Percentiles rank a stretch among this genome's conserved stretches.
phyloP scores from a whole-genome alignment of 1,140 invertebrate species.

The Ceratoteleas bidentatus region DNA sequence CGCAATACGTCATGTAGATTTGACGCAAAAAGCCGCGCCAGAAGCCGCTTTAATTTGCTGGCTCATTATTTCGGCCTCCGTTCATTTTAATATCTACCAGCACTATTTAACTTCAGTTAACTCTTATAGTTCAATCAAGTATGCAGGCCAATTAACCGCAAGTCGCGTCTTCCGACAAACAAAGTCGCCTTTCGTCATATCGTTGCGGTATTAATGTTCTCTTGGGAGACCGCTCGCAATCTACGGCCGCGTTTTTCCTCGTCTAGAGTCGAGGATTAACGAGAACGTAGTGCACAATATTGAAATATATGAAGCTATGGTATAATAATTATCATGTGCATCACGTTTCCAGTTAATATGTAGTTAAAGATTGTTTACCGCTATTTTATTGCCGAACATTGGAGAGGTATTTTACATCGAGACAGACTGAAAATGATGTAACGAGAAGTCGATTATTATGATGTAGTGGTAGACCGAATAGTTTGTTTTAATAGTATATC shows the following conservation, averaged over 20 bases:
- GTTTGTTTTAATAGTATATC: slow-evolving; percentile 7
- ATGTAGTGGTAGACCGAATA: slow-evolving; percentile 14
- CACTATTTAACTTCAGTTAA: slow-evolving; percentile 67
- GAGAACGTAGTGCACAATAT: slow-evolving; percentile 22
- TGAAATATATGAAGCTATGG: slow-evolving; percentile 27
- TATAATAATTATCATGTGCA: slow-evolving; percentile 41
- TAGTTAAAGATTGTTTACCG: slow-evolving; percentile 20
- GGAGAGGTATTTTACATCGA: slow-evolving; percentile 26
- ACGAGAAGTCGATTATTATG: slow-evolving; percentile 35
- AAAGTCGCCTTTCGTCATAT: slow-evolving; percentile 63
- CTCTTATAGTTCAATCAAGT: slow-evolving; percentile 66
- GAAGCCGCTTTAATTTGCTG: slow-evolving; percentile 52
- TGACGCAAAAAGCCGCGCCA: slow-evolving; percentile 19
- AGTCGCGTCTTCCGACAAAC: slow-evolving; percentile 64
- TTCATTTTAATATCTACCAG: slow-evolving; percentile 61
- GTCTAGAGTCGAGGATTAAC: slow-evolving; percentile 3
- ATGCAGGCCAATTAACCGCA: slow-evolving; percentile 63
- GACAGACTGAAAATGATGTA: slow-evolving; percentile 28
- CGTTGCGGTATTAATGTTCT: slow-evolving; percentile 57
- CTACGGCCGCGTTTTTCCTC: slow-evolving; percentile 13
- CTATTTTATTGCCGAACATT: slow-evolving; percentile 37
- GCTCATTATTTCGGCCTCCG: slow-evolving; percentile 65
- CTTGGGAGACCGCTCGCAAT: slow-evolving; percentile 32
- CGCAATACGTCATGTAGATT: slow-evolving; percentile 22
- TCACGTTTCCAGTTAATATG: slow-evolving; percentile 34